A percentile compares a stretch with the other conserved stretches of the same genome.
phyloP scores from a whole-genome alignment of 2,797 vertebrate genomes.

The Halcyon chelicuti region DNA sequence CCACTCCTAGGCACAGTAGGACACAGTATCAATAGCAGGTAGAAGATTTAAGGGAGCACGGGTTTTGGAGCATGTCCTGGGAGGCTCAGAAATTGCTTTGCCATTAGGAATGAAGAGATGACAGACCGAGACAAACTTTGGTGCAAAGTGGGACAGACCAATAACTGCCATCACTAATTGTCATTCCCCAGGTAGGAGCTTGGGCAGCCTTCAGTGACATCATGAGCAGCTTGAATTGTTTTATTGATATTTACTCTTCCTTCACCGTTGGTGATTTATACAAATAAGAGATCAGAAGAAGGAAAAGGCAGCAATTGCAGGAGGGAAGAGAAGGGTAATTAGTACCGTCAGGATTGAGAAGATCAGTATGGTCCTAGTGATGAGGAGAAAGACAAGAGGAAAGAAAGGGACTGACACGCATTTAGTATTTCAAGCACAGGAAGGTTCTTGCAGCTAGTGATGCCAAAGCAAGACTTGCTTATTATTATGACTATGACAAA shows the following conservation, averaged over 20 bases:
- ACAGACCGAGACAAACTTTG: not conserved
- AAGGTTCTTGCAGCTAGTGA: slow-evolving; percentile 48
- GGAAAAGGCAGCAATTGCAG: not conserved
- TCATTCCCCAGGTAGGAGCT: not conserved
- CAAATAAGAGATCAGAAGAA: slow-evolving; percentile 50
- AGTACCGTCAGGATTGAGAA: slow-evolving; percentile 5
- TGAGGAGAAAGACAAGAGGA: not conserved
- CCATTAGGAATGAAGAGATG: not conserved
- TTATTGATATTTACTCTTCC: slow-evolving; percentile 42
- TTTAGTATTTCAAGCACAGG: slow-evolving; percentile 73
- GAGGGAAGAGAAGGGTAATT: slow-evolving; percentile 28
- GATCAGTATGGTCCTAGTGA: slow-evolving; percentile 20
- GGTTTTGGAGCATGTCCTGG: not conserved
- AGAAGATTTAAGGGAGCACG: not conserved
- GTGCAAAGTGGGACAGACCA: not conserved
- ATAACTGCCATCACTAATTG: not conserved
- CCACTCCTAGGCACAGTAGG: not conserved
- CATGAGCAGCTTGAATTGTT: not conserved
- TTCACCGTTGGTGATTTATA: slow-evolving; percentile 28
- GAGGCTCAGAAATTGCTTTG: not conserved
- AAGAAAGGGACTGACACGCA: not conserved
- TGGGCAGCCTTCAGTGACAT: not conserved
- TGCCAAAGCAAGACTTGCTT: slow-evolving; percentile 47
- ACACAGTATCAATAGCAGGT: not conserved
- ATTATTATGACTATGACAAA: slow-evolving; percentile 78